Percentiles rank a stretch among this genome's conserved stretches.
These are phyloP conservation scores for Bos taurus DNA, from an alignment of 2,113 vertebrate genomes.

Conservation along the genomic window DNA sequence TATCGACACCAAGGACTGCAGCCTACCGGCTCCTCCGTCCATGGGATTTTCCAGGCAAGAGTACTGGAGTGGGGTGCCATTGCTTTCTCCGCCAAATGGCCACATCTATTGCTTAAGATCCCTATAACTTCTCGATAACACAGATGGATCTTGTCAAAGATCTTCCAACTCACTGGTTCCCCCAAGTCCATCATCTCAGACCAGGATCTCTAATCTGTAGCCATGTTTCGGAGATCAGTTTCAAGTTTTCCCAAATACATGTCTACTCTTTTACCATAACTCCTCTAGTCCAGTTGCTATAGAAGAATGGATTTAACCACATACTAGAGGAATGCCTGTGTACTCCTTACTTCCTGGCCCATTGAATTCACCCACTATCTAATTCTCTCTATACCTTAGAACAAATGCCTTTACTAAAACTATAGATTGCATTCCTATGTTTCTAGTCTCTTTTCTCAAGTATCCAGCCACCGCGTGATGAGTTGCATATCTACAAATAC, in stretches of 20 bases:
- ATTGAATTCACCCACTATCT: background rate
- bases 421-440: background rate
- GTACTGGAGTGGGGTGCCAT: too few relatives aligned
- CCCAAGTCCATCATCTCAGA: background rate
- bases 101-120: background rate
- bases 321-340: background rate
- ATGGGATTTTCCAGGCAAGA: too few relatives aligned
- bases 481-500: background rate
- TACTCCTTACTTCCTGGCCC: background rate
- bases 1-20: too few relatives aligned
- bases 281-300: background rate
- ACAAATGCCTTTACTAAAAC: background rate
- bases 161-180: background rate
- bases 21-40: too few relatives aligned
- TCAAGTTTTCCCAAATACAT: background rate
- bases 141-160: background rate
- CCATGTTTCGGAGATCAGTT: background rate
- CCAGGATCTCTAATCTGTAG: background rate
- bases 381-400: background rate
- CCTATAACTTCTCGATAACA: background rate
- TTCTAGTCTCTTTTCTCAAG: background rate
- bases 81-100: background rate
- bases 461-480: background rate
- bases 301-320: background rate
- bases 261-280: background rate